phyloP scores from a whole-genome alignment of 2,797 vertebrate species.

The Helarctos malayanus region DNA sequence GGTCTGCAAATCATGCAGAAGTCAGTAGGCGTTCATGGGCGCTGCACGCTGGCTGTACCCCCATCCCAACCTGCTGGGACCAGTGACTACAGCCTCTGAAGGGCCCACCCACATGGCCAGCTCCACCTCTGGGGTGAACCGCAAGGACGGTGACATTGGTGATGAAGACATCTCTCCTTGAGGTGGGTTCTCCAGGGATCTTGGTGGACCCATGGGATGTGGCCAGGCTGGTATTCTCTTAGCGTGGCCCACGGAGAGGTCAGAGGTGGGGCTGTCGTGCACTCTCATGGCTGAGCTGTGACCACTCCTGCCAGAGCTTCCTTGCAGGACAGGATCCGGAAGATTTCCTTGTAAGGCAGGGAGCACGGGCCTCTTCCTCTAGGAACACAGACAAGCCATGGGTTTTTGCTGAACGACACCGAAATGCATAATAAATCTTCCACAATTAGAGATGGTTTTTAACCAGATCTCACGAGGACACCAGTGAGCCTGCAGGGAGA shows the following conservation, averaged over 20 bases:
- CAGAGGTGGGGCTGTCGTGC: too few species aligned
- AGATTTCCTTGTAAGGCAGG: too few species aligned
- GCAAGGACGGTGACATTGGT: neutral
- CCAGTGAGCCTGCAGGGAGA: neutral
- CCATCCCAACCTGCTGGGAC: neutral
- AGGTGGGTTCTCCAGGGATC: neutral
- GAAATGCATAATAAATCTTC: neutral
- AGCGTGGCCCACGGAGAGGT: too few species aligned
- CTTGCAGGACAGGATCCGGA: too few species aligned
- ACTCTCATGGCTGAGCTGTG: too few species aligned
- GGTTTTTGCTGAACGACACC: neutral
- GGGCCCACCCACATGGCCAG: neutral
- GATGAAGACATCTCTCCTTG: neutral
- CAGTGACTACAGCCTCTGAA: neutral
- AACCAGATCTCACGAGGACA: neutral
- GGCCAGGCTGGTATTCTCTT: too few species aligned
- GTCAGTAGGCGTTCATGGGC: neutral
- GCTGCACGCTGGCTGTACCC: neutral
- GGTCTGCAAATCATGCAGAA: neutral
- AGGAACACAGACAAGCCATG: neutral
- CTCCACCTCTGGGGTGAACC: neutral
- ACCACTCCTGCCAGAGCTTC: too few species aligned
- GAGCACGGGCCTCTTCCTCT: neutral
- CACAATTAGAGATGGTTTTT: neutral
- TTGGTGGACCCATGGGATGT: too few species aligned